Evolutionary conservation across 2,797 vertebrate genomes (phyloP).

Genomic region (Apogon hyalosoma): DNA sequence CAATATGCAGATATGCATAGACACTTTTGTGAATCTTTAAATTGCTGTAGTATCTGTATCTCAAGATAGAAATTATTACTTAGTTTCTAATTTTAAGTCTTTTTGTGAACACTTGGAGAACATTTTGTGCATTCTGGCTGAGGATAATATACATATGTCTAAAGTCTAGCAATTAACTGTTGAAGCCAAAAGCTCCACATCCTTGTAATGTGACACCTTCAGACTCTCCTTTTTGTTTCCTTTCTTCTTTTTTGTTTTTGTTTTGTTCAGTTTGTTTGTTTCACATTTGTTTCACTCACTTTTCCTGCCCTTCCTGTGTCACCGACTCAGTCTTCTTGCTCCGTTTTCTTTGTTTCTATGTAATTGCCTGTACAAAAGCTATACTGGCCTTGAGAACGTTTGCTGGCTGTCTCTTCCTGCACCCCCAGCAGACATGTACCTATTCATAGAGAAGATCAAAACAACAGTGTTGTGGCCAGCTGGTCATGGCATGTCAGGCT

Average conservation of each 20-base stretch:
- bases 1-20: neutral
- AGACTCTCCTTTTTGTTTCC: conserved; percentile 8
- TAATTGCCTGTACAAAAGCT: conserved; percentile 70
- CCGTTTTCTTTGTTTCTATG: conserved; percentile 46
- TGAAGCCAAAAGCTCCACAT: conserved; percentile 16
- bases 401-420: conserved; percentile 69
- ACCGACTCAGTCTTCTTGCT: conserved; percentile 30
- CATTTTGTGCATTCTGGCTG: neutral
- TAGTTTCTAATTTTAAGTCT: neutral
- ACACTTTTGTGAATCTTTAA: neutral
- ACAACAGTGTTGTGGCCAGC: conserved; percentile 67
- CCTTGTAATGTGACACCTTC: conserved; percentile 19
- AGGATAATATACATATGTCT: neutral
- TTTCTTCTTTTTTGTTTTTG: conserved; percentile 14
- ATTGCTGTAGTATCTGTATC: neutral
- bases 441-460: conserved; percentile 72
- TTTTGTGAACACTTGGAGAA: neutral
- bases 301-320: conserved; percentile 29
- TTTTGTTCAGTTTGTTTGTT: neutral
- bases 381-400: conserved; percentile 67
- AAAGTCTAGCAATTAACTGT: conserved; percentile 12
- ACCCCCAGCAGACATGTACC: conserved; percentile 66
- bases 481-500: conserved; percentile 66
- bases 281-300: conserved; percentile 32
- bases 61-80: neutral